phyloP scores from a whole-genome alignment of 2,888 invertebrate genomes.

The Mermis nigrescens region DNA sequence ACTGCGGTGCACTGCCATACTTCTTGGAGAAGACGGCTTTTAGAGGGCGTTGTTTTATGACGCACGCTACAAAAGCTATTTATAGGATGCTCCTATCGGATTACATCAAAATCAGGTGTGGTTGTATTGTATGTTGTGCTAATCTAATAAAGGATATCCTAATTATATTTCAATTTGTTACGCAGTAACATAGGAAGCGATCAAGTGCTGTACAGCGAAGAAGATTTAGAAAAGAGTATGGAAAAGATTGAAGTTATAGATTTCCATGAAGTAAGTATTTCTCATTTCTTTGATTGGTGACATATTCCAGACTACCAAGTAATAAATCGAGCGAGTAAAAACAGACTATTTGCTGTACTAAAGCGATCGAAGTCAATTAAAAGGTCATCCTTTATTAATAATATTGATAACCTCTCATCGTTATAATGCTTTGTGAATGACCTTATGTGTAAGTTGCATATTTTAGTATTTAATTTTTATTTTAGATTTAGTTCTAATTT shows the following conservation, averaged over 20 bases:
- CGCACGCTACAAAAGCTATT: conserved; percentile 97
- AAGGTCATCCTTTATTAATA: too few relatives aligned
- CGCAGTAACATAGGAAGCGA: conserved; percentile 78
- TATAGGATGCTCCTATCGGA: conserved; percentile 94
- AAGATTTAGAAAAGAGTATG: conserved; percentile 90
- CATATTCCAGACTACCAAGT: too few relatives aligned
- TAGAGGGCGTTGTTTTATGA: conserved; percentile 86
- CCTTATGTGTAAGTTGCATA: too few relatives aligned
- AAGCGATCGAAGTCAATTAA: too few relatives aligned
- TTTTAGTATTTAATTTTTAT: too few relatives aligned
- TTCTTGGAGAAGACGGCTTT: conserved; percentile 89
- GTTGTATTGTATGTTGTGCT: conserved; percentile 3
- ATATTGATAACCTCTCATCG: too few relatives aligned
- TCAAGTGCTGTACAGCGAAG: conserved; percentile 89
- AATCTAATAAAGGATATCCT: not conserved
- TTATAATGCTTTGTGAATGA: too few relatives aligned
- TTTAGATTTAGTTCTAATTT: too few relatives aligned
- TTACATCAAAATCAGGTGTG: conserved; percentile 83
- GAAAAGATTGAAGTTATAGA: conserved; percentile 69
- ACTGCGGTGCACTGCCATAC: conserved; percentile 93
- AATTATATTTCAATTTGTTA: conserved; percentile 9
- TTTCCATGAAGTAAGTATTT: conserved; percentile 42
- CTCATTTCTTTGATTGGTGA: not conserved
- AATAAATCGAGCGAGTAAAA: too few relatives aligned
- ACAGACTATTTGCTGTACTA: too few relatives aligned